Base-by-base conservation (phyloP, 2,113 vertebrate species). In the Gadus chalcogrammus region DNA sequence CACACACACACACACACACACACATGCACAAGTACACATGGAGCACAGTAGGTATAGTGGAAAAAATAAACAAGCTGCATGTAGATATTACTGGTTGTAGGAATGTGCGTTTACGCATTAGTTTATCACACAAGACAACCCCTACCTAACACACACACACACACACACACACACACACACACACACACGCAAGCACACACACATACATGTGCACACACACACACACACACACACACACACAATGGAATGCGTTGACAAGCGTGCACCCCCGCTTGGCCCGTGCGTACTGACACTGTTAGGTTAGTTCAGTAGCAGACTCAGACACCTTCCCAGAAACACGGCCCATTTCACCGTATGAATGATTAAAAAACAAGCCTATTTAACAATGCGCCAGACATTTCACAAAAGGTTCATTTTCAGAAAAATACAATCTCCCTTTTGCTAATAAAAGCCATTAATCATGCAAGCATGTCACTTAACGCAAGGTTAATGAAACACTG, bases 371-470 rank as follows among this genome's bases (percentile, higher is more conserved):
- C 88, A 91, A 89, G 87, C 78, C 88, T 82, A 86, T 13, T 88
- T 88, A 89, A 87, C 77, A 84, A 84, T 87, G 83, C 87, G 62
- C 84, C 83, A 76, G 82, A 90, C 89, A 79, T 89, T 85, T 83
- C 76, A 84, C 84, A 84, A 88, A 90, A 89, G 85, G 82, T 88
- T 89, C 85, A 85, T 88, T 90, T 90, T 87, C 72, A 80, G 61
- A 22, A 62, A 88, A 91, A 88, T 84, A 89, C 88, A 91, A 91
- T 89, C 87, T 91, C 86, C 88, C 83, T 84, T 90, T 90, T 88
- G 88, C 82, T 91, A 91, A 91, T 91, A 91, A 91, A 86, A 82
- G 81, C 87, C 88, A 91, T 91, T 89, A 89, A 91, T 91, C 90
- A 90, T 77, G 79, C 16, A 69, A 67, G 85, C 83, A 82, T 84